Conservation (phyloP, 2,888 invertebrate species). For the Lucinisca nassula region DNA sequence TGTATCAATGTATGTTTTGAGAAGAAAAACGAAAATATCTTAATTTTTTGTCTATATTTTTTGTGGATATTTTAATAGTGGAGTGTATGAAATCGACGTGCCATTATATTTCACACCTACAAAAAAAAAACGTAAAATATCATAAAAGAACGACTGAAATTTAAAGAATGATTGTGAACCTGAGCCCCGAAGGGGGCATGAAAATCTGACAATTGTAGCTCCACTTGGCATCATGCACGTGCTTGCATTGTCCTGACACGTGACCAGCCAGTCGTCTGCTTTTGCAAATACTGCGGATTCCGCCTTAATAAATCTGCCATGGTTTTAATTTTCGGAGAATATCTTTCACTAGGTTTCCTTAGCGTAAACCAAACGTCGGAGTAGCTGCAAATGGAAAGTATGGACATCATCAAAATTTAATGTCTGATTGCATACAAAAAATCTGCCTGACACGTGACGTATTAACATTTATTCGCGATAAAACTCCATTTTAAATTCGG, state of each 20-base stretch:
- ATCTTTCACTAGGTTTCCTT: slow-evolving; percentile 1
- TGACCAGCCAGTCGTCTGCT: neutral
- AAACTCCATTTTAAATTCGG: neutral
- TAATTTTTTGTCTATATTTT: too few species aligned
- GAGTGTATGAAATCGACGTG: too few species aligned
- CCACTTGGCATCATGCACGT: too few species aligned
- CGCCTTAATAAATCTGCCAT: neutral
- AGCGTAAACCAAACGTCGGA: neutral
- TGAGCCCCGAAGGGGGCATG: too few species aligned
- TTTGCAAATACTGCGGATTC: neutral
- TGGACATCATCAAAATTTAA: neutral
- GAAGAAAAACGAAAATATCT: too few species aligned
- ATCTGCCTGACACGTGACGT: neutral
- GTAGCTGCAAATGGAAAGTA: neutral
- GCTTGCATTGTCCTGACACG: neutral
- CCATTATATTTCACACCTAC: too few species aligned
- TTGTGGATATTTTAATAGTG: too few species aligned
- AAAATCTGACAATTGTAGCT: too few species aligned
- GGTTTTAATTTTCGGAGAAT: neutral
- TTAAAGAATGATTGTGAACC: too few species aligned
- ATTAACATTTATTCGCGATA: neutral
- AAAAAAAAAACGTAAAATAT: too few species aligned
- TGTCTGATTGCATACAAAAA: neutral
- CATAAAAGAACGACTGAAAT: too few species aligned
- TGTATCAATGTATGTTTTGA: too few species aligned